A percentile compares a stretch with the other conserved stretches of the same genome.
phyloP scores from a whole-genome alignment of 2,888 invertebrate species.

The Lochmaea crataegi region DNA sequence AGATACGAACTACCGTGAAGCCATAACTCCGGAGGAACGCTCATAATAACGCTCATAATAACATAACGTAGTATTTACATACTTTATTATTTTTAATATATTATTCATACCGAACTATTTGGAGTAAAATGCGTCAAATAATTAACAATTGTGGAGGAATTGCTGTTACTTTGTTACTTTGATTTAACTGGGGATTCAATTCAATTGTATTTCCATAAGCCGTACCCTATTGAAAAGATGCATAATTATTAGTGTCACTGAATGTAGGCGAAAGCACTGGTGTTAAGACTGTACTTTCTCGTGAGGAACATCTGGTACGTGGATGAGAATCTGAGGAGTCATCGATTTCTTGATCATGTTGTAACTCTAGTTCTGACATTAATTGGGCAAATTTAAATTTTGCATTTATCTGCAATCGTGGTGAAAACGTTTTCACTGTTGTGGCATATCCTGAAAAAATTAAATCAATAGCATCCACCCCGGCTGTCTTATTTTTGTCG shows the following conservation, averaged over 20 bases:
- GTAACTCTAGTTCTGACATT: conserved; percentile 25
- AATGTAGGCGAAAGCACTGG: conserved; percentile 1
- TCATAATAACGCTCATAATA: not conserved
- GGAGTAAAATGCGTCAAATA: not conserved
- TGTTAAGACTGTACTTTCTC: conserved; percentile 4
- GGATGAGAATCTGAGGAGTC: not conserved
- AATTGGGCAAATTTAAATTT: conserved; percentile 16
- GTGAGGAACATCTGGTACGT: conserved; percentile 14
- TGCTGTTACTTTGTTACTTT: conserved; percentile 15
- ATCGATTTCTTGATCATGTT: conserved; percentile 5
- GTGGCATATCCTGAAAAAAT: conserved; percentile 24
- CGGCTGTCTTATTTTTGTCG: conserved; percentile 8
- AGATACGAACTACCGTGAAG: too few relatives aligned
- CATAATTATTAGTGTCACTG: conserved; percentile 2
- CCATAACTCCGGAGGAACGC: not conserved
- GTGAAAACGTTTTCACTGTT: conserved; percentile 23
- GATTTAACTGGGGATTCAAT: conserved; percentile 2
- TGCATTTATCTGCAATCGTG: conserved; percentile 18
- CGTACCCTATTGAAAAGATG: conserved; percentile 1
- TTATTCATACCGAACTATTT: not conserved
- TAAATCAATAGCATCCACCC: conserved; percentile 20
- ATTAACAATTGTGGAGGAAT: not conserved
- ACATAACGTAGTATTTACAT: not conserved
- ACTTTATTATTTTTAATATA: not conserved
- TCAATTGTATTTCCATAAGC: conserved; percentile 10